Percentiles rank a stretch among this genome's conserved stretches.
Conservation (phyloP, 1,140 invertebrate species). For the Odontomachus brunneus region DNA sequence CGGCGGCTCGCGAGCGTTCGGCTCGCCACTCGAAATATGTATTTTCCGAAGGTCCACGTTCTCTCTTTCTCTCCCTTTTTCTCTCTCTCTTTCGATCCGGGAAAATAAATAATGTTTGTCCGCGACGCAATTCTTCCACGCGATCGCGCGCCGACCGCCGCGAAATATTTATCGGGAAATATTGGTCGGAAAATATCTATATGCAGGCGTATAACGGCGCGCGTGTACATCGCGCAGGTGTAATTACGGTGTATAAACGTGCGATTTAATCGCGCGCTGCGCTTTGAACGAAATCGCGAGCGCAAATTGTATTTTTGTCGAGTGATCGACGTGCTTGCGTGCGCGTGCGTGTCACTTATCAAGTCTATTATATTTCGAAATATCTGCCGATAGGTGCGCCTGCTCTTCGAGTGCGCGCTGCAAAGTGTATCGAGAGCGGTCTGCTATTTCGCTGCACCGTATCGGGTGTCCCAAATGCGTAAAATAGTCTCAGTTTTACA, state of each 20-base stretch:
- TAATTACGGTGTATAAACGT: constrained; percentile 41
- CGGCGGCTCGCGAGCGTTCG: constrained; percentile 7
- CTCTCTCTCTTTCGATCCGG: too few relatives aligned
- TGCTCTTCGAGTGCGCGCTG: constrained; percentile 37
- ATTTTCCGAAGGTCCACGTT: constrained; percentile 36
- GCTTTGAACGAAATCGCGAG: constrained; percentile 41
- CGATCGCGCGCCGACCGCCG: constrained; percentile 34
- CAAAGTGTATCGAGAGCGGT: constrained; percentile 39
- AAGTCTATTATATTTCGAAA: constrained; percentile 51
- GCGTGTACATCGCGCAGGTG: background rate
- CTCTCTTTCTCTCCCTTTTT: too few relatives aligned
- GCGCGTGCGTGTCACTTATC: constrained; percentile 39
- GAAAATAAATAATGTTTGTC: constrained; percentile 54
- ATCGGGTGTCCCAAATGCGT: constrained; percentile 21
- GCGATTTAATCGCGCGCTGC: constrained; percentile 38
- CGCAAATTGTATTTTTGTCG: constrained; percentile 58
- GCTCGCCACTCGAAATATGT: constrained; percentile 50
- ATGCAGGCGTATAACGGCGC: background rate
- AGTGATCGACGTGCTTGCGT: constrained; percentile 29
- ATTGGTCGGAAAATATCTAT: constrained; percentile 52
- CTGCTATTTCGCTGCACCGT: constrained; percentile 4
- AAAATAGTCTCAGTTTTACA: constrained; percentile 4
- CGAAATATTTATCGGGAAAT: constrained; percentile 59
- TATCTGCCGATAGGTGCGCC: constrained; percentile 18
- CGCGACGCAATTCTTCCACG: constrained; percentile 35